These are phyloP conservation scores for Epiblema foenella DNA, from an alignment of 2,888 invertebrate species.

Conservation along the genomic window DNA sequence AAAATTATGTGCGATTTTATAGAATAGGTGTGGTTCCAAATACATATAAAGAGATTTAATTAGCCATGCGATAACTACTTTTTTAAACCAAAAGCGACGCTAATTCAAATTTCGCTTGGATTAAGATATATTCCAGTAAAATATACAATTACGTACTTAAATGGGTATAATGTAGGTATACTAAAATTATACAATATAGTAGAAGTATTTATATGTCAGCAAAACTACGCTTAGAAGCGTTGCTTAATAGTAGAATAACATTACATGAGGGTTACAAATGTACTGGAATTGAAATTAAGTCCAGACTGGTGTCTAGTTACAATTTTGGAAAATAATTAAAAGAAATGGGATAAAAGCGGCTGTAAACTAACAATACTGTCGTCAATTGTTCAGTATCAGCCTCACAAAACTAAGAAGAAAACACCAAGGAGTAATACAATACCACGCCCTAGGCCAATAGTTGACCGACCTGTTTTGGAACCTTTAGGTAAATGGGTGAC, in stretches of 20 bases:
- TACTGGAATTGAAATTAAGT: constrained; percentile 72
- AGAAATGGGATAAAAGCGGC: constrained; percentile 36
- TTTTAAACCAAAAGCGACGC: constrained; percentile 69
- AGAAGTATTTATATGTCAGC: constrained; percentile 78
- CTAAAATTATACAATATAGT: constrained; percentile 82
- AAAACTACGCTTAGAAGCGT: constrained; percentile 81
- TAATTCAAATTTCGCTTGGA: constrained; percentile 72
- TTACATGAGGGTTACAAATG: constrained; percentile 73
- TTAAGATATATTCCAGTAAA: constrained; percentile 78
- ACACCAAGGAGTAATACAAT: constrained; percentile 34
- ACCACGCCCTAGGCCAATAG: constrained; percentile 32
- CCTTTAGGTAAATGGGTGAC: constrained; percentile 48
- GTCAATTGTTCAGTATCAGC: background rate
- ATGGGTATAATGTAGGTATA: constrained; percentile 78
- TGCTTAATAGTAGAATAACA: constrained; percentile 80
- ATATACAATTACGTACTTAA: constrained; percentile 75
- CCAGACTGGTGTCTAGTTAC: constrained; percentile 71
- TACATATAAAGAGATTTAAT: constrained; percentile 60
- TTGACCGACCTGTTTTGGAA: constrained; percentile 45
- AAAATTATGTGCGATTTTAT: constrained; percentile 48
- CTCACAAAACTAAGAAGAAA: constrained; percentile 19
- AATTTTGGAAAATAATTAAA: constrained; percentile 48
- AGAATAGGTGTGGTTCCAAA: constrained; percentile 51
- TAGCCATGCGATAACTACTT: constrained; percentile 77
- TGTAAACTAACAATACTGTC: constrained; percentile 10